Base-by-base conservation (phyloP, 2,797 vertebrate genomes). In the Chelonia mydas region DNA sequence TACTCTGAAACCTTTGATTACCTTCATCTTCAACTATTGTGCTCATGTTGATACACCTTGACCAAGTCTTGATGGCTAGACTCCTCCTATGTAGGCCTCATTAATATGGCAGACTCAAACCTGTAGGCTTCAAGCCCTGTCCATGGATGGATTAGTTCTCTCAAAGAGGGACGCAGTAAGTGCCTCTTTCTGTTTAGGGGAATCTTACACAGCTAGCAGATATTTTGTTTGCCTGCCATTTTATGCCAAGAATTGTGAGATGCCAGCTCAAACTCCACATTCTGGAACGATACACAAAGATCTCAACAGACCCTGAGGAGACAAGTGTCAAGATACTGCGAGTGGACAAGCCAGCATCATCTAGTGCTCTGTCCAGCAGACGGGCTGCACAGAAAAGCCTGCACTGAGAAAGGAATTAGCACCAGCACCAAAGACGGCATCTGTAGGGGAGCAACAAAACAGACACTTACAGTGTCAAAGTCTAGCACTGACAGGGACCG, bases 11-110 rank as follows among this genome's bases (percentile, higher is more conserved):
- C n/a, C 59, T n/a, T 72, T 68, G 65, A 92, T 83, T 87, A 41
- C 31, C 11, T 92, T 93, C 4, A 31, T 86, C 95, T 92, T 49
- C 93, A 79, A 31, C 41, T 2, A 7, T 90, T 96, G 19, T 84
- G n/a, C 65, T 78, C 6, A 2, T 21, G 45, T 21, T 87, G 77
- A 82, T 19, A 45, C 87, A 13, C 87, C 88, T 81, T 37, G 15
- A 84, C 88, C 81, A 83, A 72, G 76, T 88, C 19, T 47, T 91
- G 85, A 53, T n/a, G 41, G 1, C 1, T 89, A 74, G 45, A 87
- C 89, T 87, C 23, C 19, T 6, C 86, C 65, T 72, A 11, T 5
- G 17, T 37, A 72, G 65, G 19, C 19, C 65, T 72, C n/a, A 92
- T 79, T 92, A 25, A 41, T 53, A 23, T 2, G 55, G 87, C 90